These are phyloP conservation scores for Diarsia mendica DNA, from an alignment of 2,888 invertebrate genomes.

Conservation along the genomic window DNA sequence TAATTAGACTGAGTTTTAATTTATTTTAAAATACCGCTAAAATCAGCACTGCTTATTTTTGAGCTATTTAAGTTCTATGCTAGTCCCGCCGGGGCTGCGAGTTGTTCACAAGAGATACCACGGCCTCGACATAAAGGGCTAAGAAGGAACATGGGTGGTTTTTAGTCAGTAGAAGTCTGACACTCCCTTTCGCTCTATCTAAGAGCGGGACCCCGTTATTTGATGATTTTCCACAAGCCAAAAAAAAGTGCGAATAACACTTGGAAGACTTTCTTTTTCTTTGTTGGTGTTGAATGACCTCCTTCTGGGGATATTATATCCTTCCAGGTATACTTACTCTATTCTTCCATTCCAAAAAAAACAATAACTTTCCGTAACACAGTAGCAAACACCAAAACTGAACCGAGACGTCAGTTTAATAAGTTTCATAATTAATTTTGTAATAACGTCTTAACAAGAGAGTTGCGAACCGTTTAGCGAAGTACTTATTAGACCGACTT, in stretches of 20 bases:
- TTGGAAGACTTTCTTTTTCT: too few species aligned
- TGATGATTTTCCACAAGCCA: too few species aligned
- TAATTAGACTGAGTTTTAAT: not conserved
- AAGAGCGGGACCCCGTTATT: too few species aligned
- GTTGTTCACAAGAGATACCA: too few species aligned
- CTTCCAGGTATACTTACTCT: not conserved
- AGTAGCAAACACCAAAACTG: not conserved
- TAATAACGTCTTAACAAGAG: constrained; percentile 23
- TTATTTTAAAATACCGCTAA: not conserved
- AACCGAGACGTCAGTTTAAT: constrained; percentile 3
- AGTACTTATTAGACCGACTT: constrained; percentile 6
- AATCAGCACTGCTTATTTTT: not conserved
- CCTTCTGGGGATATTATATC: not conserved
- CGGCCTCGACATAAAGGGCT: too few species aligned
- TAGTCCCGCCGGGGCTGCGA: too few species aligned
- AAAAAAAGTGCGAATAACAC: too few species aligned
- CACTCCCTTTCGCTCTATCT: too few species aligned
- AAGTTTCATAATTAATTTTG: constrained; percentile 32
- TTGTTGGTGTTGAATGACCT: not conserved
- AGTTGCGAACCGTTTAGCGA: constrained; percentile 16
- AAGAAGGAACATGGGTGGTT: too few species aligned
- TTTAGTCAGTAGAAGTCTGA: too few species aligned
- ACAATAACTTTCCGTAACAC: not conserved
- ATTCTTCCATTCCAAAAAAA: not conserved
- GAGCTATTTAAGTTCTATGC: not conserved